A percentile compares a stretch with the other conserved stretches of the same genome.
These are phyloP conservation scores for Pachyseris speciosa DNA, from an alignment of 64 coral and sea anemone genomes.

Conservation along the genomic window DNA sequence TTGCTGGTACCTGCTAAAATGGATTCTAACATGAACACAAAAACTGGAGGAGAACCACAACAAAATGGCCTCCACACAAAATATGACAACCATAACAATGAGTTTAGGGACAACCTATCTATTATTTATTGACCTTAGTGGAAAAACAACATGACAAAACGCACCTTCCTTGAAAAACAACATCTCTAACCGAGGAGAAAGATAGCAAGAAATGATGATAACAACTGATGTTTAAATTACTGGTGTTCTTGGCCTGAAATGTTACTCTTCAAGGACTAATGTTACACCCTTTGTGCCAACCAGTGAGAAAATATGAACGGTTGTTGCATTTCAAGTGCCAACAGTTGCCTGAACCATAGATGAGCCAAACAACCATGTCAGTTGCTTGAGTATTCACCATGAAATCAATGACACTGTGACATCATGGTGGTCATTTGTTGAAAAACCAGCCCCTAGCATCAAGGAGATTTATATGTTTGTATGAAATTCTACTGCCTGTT, in stretches of 20 bases:
- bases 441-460: neutral
- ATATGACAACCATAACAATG: neutral
- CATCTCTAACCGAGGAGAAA: neutral
- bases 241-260: neutral
- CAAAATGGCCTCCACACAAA: neutral
- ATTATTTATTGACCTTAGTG: neutral
- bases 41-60: neutral
- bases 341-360: neutral
- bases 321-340: conserved; percentile 15
- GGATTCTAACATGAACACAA: neutral
- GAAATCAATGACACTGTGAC: neutral
- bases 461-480: neutral
- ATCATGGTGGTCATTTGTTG: neutral
- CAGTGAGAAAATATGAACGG: neutral
- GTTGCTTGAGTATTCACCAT: neutral
- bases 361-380: neutral
- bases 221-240: neutral
- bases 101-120: conserved; percentile 23
- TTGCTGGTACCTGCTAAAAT: conserved; percentile 13
- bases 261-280: neutral
- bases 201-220: neutral
- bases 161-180: neutral
- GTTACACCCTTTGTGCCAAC: neutral
- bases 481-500: neutral
- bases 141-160: conserved; percentile 1